These are phyloP conservation scores for Podotricha telesiphe DNA, from an alignment of 2,888 invertebrate species.

Conservation along the genomic window DNA sequence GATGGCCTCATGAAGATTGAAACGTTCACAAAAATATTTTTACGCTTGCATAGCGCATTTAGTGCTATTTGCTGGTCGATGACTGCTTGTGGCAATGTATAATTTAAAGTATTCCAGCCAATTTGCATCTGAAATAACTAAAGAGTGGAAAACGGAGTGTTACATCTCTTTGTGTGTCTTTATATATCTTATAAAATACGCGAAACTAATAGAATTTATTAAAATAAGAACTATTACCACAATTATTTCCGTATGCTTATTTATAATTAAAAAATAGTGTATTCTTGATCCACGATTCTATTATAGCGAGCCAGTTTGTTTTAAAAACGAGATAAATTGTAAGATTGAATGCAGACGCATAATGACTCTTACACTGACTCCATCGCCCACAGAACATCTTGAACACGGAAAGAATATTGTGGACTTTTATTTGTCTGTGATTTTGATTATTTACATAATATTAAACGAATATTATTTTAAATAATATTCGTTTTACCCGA, in stretches of 20 bases:
- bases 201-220: neutral
- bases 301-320: conserved; percentile 54
- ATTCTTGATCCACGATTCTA: conserved; percentile 47
- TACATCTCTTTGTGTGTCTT: neutral
- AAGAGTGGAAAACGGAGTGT: neutral
- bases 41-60: too few species aligned
- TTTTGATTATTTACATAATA: too few species aligned
- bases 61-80: too few species aligned
- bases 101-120: too few species aligned
- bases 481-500: too few species aligned
- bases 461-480: too few species aligned
- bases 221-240: conserved; percentile 19
- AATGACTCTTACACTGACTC: conserved; percentile 66
- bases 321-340: conserved; percentile 67
- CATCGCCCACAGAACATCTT: conserved; percentile 71
- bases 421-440: conserved; percentile 50
- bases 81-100: too few species aligned
- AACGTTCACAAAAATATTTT: too few species aligned
- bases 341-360: conserved; percentile 71
- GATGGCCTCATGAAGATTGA: too few species aligned
- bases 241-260: conserved; percentile 39
- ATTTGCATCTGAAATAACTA: neutral
- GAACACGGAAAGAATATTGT: conserved; percentile 54
- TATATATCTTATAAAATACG: neutral
- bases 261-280: conserved; percentile 49